Conservation (phyloP, 2,113 vertebrate species). For the Tilapia sparmanii region DNA sequence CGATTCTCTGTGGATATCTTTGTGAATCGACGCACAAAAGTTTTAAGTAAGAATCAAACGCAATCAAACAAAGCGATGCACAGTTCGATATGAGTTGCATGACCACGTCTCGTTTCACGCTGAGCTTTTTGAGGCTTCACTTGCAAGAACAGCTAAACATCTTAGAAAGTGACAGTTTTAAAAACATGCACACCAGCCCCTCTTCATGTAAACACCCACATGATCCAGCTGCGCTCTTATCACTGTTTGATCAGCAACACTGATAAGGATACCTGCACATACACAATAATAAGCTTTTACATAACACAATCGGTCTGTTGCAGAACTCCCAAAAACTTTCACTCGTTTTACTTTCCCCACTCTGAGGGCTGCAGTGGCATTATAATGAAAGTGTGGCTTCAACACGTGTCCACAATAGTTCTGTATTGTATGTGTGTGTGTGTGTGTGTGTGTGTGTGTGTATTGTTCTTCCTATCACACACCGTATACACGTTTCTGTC, state of each 20-base stretch:
- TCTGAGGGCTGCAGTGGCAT: not conserved
- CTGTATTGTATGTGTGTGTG: not conserved
- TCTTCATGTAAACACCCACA: conserved; percentile 37
- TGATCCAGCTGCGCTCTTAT: not conserved
- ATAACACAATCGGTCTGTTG: not conserved
- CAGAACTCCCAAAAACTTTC: conserved; percentile 1
- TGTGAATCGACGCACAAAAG: not conserved
- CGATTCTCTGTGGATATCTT: not conserved
- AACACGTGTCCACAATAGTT: not conserved
- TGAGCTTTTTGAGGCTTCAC: not conserved
- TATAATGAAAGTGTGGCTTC: not conserved
- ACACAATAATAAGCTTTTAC: not conserved
- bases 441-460: not conserved
- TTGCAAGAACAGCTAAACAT: not conserved
- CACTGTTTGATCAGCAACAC: not conserved
- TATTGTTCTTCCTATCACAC: not conserved
- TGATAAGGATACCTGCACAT: not conserved
- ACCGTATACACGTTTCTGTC: not conserved
- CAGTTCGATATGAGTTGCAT: not conserved
- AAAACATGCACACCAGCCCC: not conserved
- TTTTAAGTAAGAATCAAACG: not conserved
- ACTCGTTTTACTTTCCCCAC: not conserved
- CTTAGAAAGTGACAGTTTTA: not conserved
- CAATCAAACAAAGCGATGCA: not conserved
- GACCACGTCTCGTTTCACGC: not conserved